Percentiles rank a stretch among this genome's conserved stretches.
These are phyloP conservation scores for Palaemon carinicauda DNA, from an alignment of 1,140 invertebrate species.

Conservation along the genomic window DNA sequence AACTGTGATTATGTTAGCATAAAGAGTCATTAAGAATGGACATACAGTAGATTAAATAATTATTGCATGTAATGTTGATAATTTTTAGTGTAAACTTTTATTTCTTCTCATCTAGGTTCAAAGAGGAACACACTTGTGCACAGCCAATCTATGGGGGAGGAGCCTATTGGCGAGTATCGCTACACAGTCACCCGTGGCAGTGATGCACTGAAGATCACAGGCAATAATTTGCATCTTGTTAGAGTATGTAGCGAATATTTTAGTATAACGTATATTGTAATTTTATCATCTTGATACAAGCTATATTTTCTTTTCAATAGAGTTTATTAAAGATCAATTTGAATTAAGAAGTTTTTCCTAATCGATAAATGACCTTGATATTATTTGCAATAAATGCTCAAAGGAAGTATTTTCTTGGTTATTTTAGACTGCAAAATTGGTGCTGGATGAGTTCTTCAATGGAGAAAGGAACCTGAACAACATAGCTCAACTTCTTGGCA, in stretches of 20 bases:
- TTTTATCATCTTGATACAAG: not conserved
- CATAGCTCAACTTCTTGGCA: slow-evolving; percentile 64
- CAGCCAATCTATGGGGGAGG: slow-evolving; percentile 77
- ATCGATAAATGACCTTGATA: not conserved
- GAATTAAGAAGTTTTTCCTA: not conserved
- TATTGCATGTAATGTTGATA: no score
- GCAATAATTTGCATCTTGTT: slow-evolving; percentile 82
- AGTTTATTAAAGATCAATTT: not conserved
- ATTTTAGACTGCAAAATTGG: slow-evolving; percentile 80
- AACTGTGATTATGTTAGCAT: no score
- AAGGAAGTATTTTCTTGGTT: not conserved
- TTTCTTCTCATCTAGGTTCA: slow-evolving; percentile 17
- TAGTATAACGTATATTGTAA: not conserved
- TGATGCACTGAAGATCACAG: slow-evolving; percentile 83
- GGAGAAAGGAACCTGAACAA: slow-evolving; percentile 68
- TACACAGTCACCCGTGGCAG: slow-evolving; percentile 83
- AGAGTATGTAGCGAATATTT: slow-evolving; percentile 70
- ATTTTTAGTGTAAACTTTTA: not conserved
- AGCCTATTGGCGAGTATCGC: slow-evolving; percentile 83
- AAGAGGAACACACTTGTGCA: slow-evolving; percentile 64
- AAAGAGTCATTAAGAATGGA: no score
- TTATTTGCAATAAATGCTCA: not conserved
- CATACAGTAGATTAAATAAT: no score
- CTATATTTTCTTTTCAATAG: no score
- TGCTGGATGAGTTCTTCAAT: slow-evolving; percentile 84